Evolutionary conservation across 2,797 vertebrate genomes (phyloP).

Genomic region (Salarias fasciatus): DNA sequence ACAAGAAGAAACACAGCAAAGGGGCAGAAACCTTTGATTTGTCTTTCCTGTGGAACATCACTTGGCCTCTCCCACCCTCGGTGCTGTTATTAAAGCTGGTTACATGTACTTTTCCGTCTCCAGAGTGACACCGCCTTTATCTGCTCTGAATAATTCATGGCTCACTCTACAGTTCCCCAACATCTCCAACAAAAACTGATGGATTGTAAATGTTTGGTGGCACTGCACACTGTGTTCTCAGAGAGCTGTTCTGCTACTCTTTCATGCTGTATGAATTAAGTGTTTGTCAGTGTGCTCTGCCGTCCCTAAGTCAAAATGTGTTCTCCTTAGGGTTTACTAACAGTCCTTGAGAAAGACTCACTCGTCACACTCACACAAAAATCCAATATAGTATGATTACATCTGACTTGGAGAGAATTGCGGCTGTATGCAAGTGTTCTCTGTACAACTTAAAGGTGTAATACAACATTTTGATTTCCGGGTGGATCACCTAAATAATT

Average conservation of each 20-base stretch:
- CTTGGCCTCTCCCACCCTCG: neutral
- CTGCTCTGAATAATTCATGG: constrained; percentile 52
- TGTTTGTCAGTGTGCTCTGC: constrained; percentile 16
- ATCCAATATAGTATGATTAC: neutral
- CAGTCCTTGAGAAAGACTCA: no score
- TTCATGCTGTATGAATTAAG: constrained; percentile 30
- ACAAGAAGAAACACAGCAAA: no score
- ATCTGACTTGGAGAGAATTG: neutral
- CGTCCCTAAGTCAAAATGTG: constrained; percentile 1
- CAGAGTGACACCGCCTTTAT: constrained; percentile 39
- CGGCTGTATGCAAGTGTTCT: constrained; percentile 5
- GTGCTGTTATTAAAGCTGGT: constrained; percentile 23
- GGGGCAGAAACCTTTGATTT: neutral
- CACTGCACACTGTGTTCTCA: constrained; percentile 30
- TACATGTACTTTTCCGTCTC: constrained; percentile 18
- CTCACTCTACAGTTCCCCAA: constrained; percentile 8
- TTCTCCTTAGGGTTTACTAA: neutral
- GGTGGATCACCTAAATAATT: no score
- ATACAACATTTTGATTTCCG: no score
- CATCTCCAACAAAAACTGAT: constrained; percentile 38
- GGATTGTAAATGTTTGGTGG: constrained; percentile 29
- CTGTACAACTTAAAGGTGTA: no score
- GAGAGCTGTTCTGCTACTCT: constrained; percentile 15
- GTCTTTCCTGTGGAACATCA: neutral
- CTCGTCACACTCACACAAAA: no score